Conservation (phyloP, 2,113 vertebrate species). For the Tupaia tana region DNA sequence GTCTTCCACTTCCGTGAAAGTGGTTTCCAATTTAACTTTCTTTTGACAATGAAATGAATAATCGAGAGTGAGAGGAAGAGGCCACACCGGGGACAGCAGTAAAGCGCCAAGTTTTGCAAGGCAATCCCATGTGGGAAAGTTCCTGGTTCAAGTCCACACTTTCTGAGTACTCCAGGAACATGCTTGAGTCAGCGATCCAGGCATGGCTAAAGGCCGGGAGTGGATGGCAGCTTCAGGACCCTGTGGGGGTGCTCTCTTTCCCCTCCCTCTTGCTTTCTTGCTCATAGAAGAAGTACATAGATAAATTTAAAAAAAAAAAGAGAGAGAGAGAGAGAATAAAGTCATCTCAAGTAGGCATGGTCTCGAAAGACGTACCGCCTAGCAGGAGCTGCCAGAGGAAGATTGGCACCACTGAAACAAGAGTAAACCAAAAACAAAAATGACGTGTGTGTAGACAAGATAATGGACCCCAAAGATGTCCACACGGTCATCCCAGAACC, state of each 20-base stretch:
- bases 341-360: not conserved
- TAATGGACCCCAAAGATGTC: not conserved
- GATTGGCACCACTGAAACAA: not conserved
- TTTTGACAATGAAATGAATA: not conserved
- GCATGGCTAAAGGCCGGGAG: too few relatives aligned
- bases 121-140: too few relatives aligned
- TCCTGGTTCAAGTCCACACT: too few relatives aligned
- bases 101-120: too few relatives aligned
- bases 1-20: not conserved
- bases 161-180: too few relatives aligned
- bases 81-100: too few relatives aligned
- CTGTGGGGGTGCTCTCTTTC: too few relatives aligned
- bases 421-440: not conserved
- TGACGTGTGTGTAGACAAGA: not conserved
- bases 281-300: too few relatives aligned
- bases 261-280: too few relatives aligned
- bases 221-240: too few relatives aligned
- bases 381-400: not conserved
- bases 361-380: not conserved
- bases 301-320: too few relatives aligned
- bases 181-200: too few relatives aligned
- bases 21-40: not conserved
- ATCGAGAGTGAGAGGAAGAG: not conserved
- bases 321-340: not conserved
- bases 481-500: not conserved